Evolutionary conservation across 2,888 invertebrate species (phyloP).

Genomic region (Machimus atricapillus): DNA sequence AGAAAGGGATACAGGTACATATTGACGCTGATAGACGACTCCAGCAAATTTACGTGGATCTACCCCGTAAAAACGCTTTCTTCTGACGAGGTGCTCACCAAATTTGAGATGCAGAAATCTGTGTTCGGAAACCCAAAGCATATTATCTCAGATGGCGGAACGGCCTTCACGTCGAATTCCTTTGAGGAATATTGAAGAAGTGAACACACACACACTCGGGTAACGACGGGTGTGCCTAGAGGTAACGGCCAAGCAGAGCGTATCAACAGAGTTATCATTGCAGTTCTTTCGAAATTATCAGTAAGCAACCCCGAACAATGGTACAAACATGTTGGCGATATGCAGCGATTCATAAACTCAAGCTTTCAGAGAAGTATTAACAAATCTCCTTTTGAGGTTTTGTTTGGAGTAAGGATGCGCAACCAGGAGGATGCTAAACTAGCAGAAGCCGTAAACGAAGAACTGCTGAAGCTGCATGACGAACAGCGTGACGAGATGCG

Average conservation of each 20-base stretch:
- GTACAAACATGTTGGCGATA: constrained; percentile 49
- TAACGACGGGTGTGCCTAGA: constrained; percentile 52
- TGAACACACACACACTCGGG: constrained; percentile 52
- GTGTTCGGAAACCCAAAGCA: constrained; percentile 55
- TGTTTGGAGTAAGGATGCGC: constrained; percentile 37
- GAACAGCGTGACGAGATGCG: not conserved
- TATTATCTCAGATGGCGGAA: constrained; percentile 54
- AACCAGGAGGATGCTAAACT: not conserved
- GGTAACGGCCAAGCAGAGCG: constrained; percentile 57
- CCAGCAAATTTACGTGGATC: not conserved
- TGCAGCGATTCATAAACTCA: constrained; percentile 51
- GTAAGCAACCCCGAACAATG: constrained; percentile 52
- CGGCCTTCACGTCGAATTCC: constrained; percentile 55
- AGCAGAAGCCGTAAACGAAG: not conserved
- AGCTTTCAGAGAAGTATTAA: constrained; percentile 16
- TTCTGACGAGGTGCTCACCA: constrained; percentile 51
- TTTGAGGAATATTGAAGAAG: constrained; percentile 55
- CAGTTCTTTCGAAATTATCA: constrained; percentile 54
- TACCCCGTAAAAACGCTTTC: constrained; percentile 47
- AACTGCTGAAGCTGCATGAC: not conserved
- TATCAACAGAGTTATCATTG: constrained; percentile 52
- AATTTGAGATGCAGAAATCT: constrained; percentile 50
- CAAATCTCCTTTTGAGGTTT: constrained; percentile 40
- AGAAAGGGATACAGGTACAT: not conserved
- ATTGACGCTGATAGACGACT: not conserved